Base-by-base conservation (phyloP, 1,140 invertebrate species). In the Anoplolepis gracilipes region DNA sequence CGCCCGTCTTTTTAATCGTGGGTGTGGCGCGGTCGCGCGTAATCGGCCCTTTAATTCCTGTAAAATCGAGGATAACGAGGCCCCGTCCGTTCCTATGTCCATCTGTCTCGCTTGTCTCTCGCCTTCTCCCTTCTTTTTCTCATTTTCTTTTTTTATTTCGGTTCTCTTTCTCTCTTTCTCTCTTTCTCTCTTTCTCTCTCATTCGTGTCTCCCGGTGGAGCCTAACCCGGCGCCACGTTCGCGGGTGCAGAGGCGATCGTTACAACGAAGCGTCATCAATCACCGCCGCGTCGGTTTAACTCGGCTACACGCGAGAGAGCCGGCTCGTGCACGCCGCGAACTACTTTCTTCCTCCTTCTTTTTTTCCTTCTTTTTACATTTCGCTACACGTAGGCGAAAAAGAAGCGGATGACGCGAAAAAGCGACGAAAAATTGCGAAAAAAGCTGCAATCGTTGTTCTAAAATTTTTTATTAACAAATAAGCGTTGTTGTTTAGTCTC, bases 231-330 rank as follows among this genome's bases (percentile, higher is more conserved):
- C 88, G 89, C 81, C 85, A 86, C 86, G 84, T 88, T 87, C 89
- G 78, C 89, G 87, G 82, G 82, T 90, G 86, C 87, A 85, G 88
- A 90, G 85, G 86, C 90, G 91, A 91, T 91, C 90, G 88, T 92
- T 92, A 92, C 86, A 85, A 86, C 88, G 79, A 90, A 92, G 88
- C 88, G 86, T 92, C 90, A 92, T 92, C 91, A 89, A 92, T 92
- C 90, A 92, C 90, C 84, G 79, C 61, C 79, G 78, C 78, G 89
- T 86, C 88, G 87, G 85, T 89, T 92, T 89, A 91, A 91, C 90
- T 90, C 87, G 90, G 87, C 88, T 90, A 90, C 89, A 88, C 89
- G 90, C 89, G 81, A 90, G 88, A 90, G 84, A 84, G 89, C 87
- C 75, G 39, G 82, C 84, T 90, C 84, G 90, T 86, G 87, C 87